These are phyloP conservation scores for Cossypha polioptera DNA, from an alignment of 2,797 vertebrate species.

Conservation along the genomic window DNA sequence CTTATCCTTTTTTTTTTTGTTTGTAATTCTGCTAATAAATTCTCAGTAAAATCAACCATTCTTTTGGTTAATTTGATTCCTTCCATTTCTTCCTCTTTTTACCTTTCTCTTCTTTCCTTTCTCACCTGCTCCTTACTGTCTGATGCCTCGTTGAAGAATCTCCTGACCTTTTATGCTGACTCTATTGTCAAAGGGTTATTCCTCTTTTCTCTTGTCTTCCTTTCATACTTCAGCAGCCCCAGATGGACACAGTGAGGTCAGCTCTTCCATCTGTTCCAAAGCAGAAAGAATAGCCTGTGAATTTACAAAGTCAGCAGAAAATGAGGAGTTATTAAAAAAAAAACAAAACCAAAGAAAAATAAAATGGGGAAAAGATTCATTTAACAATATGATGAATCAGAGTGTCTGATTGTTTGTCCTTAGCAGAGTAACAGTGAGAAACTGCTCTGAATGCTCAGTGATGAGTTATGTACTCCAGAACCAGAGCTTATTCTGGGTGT, in stretches of 20 bases:
- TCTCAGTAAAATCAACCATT: background rate
- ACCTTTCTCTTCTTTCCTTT: background rate
- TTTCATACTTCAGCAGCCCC: background rate
- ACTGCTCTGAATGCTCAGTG: background rate
- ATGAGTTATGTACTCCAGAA: background rate
- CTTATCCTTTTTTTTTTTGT: background rate
- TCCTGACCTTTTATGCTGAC: background rate
- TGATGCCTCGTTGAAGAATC: background rate
- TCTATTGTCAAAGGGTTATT: background rate
- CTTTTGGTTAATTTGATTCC: background rate
- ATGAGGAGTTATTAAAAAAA: background rate
- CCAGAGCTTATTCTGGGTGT: background rate
- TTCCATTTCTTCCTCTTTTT: background rate
- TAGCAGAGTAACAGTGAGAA: background rate
- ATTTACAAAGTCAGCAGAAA: constrained; percentile 4
- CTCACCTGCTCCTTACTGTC: background rate
- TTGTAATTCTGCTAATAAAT: background rate
- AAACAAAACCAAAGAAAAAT: background rate
- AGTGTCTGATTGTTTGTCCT: background rate
- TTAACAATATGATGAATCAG: background rate
- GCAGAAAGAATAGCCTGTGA: background rate
- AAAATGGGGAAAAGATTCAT: background rate
- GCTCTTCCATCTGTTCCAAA: constrained; percentile 13
- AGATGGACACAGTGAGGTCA: background rate
- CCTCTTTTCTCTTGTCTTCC: background rate